Percentiles rank a stretch among this genome's conserved stretches.
Evolutionary conservation across 2,113 vertebrate genomes (phyloP).

Genomic region (Rhinichthys klamathensis): DNA sequence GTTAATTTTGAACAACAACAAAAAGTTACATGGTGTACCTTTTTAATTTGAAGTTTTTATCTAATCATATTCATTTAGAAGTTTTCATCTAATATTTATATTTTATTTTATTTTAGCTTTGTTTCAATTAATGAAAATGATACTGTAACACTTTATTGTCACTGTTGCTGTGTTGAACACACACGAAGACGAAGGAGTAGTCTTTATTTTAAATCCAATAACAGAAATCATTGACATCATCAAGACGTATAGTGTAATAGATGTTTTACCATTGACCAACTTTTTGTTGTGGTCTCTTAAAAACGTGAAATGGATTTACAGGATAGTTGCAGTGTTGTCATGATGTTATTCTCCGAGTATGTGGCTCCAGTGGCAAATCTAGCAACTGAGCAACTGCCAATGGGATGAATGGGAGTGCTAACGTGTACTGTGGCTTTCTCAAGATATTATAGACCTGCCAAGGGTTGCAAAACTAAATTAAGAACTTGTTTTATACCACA

Average conservation of each 20-base stretch:
- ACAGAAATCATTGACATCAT: no score
- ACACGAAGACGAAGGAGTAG: no score
- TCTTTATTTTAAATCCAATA: no score
- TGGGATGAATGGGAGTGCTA: conserved; percentile 19
- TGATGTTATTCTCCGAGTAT: background rate
- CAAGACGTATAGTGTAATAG: background rate
- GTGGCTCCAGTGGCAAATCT: background rate
- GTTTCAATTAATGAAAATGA: no score
- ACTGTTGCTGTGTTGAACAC: no score
- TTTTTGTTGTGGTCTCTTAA: background rate
- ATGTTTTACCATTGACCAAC: background rate
- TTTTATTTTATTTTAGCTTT: no score
- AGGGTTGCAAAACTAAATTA: background rate
- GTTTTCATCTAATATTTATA: no score
- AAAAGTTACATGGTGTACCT: no score
- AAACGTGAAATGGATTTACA: background rate
- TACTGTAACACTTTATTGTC: no score
- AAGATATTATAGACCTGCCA: background rate
- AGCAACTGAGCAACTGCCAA: background rate
- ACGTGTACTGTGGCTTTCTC: background rate
- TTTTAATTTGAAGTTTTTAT: no score
- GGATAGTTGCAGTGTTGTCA: background rate
- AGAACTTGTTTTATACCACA: conserved; percentile 3
- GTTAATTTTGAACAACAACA: no score
- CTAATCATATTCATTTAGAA: no score